These are phyloP conservation scores for Acholoe squamosa DNA, from an alignment of 2,888 invertebrate genomes.

Conservation along the genomic window DNA sequence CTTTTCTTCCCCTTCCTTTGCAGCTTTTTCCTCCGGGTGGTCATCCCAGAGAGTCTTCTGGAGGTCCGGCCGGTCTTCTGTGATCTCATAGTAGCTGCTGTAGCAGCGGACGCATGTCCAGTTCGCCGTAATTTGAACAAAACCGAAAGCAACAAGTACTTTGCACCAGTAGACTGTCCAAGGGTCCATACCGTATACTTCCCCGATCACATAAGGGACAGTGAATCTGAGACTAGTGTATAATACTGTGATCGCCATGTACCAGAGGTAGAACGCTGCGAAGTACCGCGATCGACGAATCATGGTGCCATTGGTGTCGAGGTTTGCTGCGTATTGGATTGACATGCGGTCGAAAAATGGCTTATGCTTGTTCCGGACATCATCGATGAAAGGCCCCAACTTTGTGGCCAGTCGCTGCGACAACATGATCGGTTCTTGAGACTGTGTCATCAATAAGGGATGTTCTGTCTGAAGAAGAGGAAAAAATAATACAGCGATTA, in stretches of 20 bases:
- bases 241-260: neutral
- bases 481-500: too few relatives aligned
- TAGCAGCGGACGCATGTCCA: constrained; percentile 35
- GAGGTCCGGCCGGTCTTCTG: constrained; percentile 34
- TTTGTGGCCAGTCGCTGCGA: neutral
- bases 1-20: neutral
- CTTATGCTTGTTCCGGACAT: neutral
- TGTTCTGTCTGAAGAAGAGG: too few relatives aligned
- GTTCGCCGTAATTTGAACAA: constrained; percentile 27
- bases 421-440: neutral
- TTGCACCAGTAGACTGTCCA: constrained; percentile 42
- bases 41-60: constrained; percentile 35
- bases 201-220: neutral
- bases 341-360: neutral
- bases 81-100: neutral
- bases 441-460: too few relatives aligned
- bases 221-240: constrained; percentile 36
- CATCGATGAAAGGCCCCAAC: neutral
- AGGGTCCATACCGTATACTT: neutral
- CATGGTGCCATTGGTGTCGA: neutral
- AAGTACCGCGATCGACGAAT: neutral
- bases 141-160: constrained; percentile 19
- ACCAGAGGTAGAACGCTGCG: constrained; percentile 22
- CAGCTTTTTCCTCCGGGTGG: constrained; percentile 7
- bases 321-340: neutral